phyloP scores from a whole-genome alignment of 2,113 vertebrate genomes.

The Hydrolagus affinis region DNA sequence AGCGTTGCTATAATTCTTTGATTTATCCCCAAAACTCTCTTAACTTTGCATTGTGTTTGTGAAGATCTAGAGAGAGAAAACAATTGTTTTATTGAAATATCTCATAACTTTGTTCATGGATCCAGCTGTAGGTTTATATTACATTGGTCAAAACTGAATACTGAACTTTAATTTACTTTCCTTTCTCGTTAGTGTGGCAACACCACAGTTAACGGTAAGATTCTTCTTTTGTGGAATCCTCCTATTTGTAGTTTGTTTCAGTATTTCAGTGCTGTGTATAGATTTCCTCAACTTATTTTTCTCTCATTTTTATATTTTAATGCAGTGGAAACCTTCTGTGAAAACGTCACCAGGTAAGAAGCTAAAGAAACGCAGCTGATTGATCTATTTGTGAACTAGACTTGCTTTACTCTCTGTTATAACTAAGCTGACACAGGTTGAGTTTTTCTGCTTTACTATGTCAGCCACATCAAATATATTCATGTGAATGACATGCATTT shows the following conservation, averaged over 20 bases:
- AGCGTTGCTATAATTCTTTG: not conserved
- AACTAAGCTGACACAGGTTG: no score
- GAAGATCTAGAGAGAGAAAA: not conserved
- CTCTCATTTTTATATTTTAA: not conserved
- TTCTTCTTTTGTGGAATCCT: not conserved
- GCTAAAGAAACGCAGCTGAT: not conserved
- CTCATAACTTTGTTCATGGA: not conserved
- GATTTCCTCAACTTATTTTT: not conserved
- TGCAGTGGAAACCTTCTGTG: not conserved
- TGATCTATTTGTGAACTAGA: not conserved
- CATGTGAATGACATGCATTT: no score
- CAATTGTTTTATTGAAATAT: no score
- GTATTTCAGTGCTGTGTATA: no score
- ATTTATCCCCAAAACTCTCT: not conserved
- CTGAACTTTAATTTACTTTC: not conserved
- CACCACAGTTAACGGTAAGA: conserved; percentile 18
- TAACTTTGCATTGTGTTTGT: not conserved
- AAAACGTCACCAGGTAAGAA: not conserved
- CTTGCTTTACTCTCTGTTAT: not conserved
- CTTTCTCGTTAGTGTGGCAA: conserved; percentile 3
- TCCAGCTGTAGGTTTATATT: not conserved
- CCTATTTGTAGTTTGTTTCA: not conserved
- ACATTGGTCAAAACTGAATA: conserved; percentile 3
- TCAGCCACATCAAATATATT: no score
- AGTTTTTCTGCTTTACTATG: no score